These are phyloP conservation scores for Pheosia tremula DNA, from an alignment of 2,888 invertebrate species.

Conservation along the genomic window DNA sequence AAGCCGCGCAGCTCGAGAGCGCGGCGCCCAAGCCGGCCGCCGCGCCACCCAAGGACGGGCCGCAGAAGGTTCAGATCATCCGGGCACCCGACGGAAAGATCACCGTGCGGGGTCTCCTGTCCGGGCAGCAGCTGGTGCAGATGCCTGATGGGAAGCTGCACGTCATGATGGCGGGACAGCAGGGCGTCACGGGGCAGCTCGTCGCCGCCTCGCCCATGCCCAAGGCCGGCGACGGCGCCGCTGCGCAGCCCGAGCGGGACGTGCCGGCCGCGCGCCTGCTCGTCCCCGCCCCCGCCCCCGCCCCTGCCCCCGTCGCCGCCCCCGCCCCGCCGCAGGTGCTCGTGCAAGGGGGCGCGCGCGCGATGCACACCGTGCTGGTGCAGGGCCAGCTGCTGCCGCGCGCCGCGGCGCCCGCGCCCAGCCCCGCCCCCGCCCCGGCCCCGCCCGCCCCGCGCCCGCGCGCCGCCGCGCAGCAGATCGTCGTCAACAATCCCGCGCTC, in stretches of 20 bases:
- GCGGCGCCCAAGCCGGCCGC: constrained; percentile 49
- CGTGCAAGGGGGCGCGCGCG: constrained; percentile 37
- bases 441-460: constrained; percentile 54
- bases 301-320: constrained; percentile 29
- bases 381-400: constrained; percentile 57
- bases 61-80: constrained; percentile 95
- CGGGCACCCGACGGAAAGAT: constrained; percentile 96
- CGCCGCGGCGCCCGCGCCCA: constrained; percentile 46
- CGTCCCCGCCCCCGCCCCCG: constrained; percentile 32
- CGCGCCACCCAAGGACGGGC: constrained; percentile 74
- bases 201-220: constrained; percentile 65
- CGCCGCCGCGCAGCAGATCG: constrained; percentile 83
- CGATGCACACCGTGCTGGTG: constrained; percentile 67
- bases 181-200: constrained; percentile 76
- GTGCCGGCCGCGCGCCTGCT: constrained; percentile 20
- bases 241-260: constrained; percentile 21
- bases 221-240: constrained; percentile 49
- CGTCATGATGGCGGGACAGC: constrained; percentile 88
- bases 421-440: constrained; percentile 64
- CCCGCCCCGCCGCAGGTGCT: constrained; percentile 54
- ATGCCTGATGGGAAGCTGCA: constrained; percentile 97
- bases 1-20: constrained; percentile 61
- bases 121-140: constrained; percentile 96
- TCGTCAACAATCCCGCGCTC: constrained; percentile 90
- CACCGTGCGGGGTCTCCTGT: constrained; percentile 95